Base-by-base conservation (phyloP, 2,888 invertebrate species). In the Drosophila nr. fundita region DNA sequence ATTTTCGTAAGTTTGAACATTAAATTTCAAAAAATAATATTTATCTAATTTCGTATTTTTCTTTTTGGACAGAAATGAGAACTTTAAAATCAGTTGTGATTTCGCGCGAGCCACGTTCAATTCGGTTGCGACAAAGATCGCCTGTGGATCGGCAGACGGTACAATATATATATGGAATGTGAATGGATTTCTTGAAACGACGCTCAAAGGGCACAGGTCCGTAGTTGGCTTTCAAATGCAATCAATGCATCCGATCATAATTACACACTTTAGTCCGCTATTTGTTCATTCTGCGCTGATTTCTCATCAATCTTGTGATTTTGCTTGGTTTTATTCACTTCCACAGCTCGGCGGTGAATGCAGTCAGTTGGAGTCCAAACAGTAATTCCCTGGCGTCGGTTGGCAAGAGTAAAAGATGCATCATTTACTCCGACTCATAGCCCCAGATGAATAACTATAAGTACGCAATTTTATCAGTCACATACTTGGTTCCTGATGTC, bases 41-140 rank as follows among this genome's bases (percentile, higher is more conserved):
- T 57, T 24, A 15, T 8, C 13, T 21, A 15, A 45, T 21, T 61
- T 21, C 8, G 2, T 0, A 27, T 10, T 10, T 49, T 18, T 82
- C 69, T 10, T 10, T 49, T 18, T 82, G 70, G 78, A 50, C 94
- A 99, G 99, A 93, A 97, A 97, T 92, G 99, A 99, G 89, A 96
- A 97, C 68, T 99, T 99, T 94, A 98, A 98, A 94, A 97, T 99
- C 73, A 97, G 97, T 74, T 98, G 97, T 94, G 99, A 99, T 94
- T 99, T 97, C 96, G 95, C 98, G 36, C 95, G 99, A 86, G 98
- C 98, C 18, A 96, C 96, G 58, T 98, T 99, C 93, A 98, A 98
- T 88, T 97, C 98, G 40, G 97, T 97, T 92, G 97, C 96, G 10
- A 95, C 96, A 79, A 96, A 97, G 92, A 95, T 98, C 55, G 96